Conservation (phyloP, 2,113 vertebrate species). For the Pontoporia blainvillei region DNA sequence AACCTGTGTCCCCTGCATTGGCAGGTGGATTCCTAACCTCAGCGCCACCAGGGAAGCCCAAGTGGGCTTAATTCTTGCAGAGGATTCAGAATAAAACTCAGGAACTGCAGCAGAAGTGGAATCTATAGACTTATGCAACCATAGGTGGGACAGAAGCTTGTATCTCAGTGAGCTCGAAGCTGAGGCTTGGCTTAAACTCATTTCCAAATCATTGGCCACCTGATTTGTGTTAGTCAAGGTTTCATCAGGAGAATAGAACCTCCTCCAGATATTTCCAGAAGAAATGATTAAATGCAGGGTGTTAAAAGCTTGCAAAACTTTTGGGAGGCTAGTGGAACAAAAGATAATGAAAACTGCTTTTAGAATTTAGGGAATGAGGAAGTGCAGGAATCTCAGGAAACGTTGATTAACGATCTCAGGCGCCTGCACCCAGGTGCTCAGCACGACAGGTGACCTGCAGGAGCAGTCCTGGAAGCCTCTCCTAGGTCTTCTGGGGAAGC, state of each 20-base stretch:
- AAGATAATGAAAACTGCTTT: not conserved
- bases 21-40: no score
- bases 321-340: not conserved
- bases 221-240: not conserved
- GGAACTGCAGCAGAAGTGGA: not conserved
- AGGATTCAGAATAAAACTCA: not conserved
- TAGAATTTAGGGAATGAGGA: not conserved
- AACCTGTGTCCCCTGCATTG: no score
- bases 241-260: not conserved
- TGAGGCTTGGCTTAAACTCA: not conserved
- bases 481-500: not conserved
- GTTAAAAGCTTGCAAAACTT: not conserved
- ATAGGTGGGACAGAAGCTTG: not conserved
- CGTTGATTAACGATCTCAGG: not conserved
- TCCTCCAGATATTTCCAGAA: not conserved
- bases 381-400: not conserved
- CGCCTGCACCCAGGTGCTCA: not conserved
- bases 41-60: no score
- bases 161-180: not conserved
- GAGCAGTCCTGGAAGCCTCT: not conserved
- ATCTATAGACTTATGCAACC: not conserved
- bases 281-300: not conserved
- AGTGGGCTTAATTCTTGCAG: not conserved
- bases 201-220: not conserved
- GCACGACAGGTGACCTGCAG: accelerated